Percentiles rank a stretch among this genome's conserved stretches.
These are phyloP conservation scores for Patella caerulea DNA, from an alignment of 2,888 invertebrate species.

Conservation along the genomic window DNA sequence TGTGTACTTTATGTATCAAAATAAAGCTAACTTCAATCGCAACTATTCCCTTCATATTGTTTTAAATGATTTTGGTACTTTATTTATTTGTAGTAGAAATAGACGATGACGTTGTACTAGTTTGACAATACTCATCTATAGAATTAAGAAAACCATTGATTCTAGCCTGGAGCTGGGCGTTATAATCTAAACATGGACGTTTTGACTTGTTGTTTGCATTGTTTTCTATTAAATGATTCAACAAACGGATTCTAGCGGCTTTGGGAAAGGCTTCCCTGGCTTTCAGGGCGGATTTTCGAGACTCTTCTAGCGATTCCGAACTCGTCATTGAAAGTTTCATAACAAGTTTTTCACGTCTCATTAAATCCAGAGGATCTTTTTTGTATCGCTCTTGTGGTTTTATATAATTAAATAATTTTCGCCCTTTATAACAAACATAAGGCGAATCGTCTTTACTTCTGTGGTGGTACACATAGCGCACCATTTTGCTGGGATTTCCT, in stretches of 20 bases:
- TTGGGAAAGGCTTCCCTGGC: slow-evolving; percentile 3
- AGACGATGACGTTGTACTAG: not conserved
- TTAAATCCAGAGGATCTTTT: slow-evolving; percentile 12
- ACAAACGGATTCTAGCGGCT: not conserved
- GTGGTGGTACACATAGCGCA: not conserved
- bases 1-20: too few species aligned
- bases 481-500: not conserved
- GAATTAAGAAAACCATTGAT: not conserved
- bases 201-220: not conserved
- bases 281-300: slow-evolving; percentile 5
- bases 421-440: slow-evolving; percentile 14
- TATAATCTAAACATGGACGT: not conserved
- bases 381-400: slow-evolving; percentile 30
- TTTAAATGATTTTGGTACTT: too few species aligned
- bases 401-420: slow-evolving; percentile 25
- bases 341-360: slow-evolving; percentile 17
- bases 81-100: too few species aligned
- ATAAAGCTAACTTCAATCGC: too few species aligned
- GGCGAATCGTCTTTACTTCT: not conserved
- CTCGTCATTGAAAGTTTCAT: slow-evolving; percentile 17
- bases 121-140: not conserved
- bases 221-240: not conserved
- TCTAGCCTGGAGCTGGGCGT: not conserved
- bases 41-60: too few species aligned
- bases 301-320: slow-evolving; percentile 13